Evolutionary conservation across 1,140 invertebrate species (phyloP), one percentile per base, ranked within the genome.

Genomic region (Panulirus ornatus): DNA sequence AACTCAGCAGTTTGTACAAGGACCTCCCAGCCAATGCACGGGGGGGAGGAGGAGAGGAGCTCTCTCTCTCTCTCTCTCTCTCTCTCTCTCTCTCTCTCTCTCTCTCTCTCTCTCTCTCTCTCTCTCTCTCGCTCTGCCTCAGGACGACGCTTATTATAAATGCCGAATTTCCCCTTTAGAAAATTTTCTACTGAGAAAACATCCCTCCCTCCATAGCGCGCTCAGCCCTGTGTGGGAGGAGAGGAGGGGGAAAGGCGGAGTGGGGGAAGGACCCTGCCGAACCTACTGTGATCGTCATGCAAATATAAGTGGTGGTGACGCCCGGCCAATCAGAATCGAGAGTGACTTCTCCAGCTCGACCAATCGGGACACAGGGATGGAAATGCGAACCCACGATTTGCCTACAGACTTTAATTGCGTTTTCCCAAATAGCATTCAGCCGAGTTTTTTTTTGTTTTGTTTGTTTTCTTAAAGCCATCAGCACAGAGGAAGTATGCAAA

Each of bases 131-230:
- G n/a, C n/a, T n/a, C n/a, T n/a, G n/a, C n/a, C n/a, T 22, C 54
- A 30, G 58, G 58, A 66, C n/a, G 58, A 30, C 11, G 58, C 58
- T 66, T 66, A 30, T 66, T 66, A 66, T 66, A 66, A n/a, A 66
- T 66, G 30, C 58, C 27, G 0, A 66, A n/a, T 66, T 2, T 66
- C 54, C 58, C 27, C 30, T 66, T 8, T 27, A 66, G 1, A 0
- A 66, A 6, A 22, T 30, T 66, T n/a, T n/a, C n/a, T 30, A 66
- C 27, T 66, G n/a, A 30, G 58, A 66, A 66, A 66, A 27, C n/a
- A 27, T 66, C 58, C n/a, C 27, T 30, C n/a, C n/a, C n/a, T n/a
- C n/a, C n/a, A n/a, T n/a, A n/a, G n/a, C n/a, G n/a, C n/a, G n/a
- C n/a, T n/a, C n/a, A n/a, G n/a, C n/a, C n/a, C n/a, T n/a, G n/a